Evolutionary conservation across 1,140 invertebrate genomes (phyloP), one percentile per base, ranked within the genome.

Genomic region (Panonychus citri): DNA sequence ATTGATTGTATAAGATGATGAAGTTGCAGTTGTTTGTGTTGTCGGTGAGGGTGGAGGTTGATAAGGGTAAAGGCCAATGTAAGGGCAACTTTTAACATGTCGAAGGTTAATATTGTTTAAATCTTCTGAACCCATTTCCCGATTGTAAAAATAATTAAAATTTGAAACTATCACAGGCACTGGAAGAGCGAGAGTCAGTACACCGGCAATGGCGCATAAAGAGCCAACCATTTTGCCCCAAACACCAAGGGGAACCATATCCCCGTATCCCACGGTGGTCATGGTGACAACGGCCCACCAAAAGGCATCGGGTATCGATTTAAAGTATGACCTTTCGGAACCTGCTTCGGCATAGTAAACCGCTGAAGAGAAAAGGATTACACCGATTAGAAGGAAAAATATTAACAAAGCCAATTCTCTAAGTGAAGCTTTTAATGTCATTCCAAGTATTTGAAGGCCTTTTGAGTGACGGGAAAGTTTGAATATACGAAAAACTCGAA

Each of bases 121-220:
- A 74, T 91, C 86, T 72, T 93, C 88, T 73, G 91, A 88, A 73
- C 96, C 90, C 64, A 88, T 94, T 77, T 97, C 93, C 69, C 91
- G 82, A 73, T 96, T 90, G 78, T 99, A 99, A 79, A 98, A 99
- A 77, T 98, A 98, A 75, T 97, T 97, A 80, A 99, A 99, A 77
- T 99, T 99, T 72, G 91, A 65, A 51, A 65, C 64, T 74, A 95
- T 94, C 80, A 95, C 93, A 71, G 93, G 91, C 65, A 98, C 94
- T 7, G 52, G 52, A 8, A 53, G 25, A 8, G 52, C 52, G 2
- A 53, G n/a, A n/a, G 52, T 53, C 10, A 53, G 19, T 3, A 53
- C 52, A 37, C 94, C 94, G 69, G 93, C 91, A 74, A 98, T 96
- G 67, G 93, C 94, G 75, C 94, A 98, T 63, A 97, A 75, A 60